These are phyloP conservation scores for Ranitomeya imitator DNA, from an alignment of 2,113 vertebrate genomes.

Conservation along the genomic window DNA sequence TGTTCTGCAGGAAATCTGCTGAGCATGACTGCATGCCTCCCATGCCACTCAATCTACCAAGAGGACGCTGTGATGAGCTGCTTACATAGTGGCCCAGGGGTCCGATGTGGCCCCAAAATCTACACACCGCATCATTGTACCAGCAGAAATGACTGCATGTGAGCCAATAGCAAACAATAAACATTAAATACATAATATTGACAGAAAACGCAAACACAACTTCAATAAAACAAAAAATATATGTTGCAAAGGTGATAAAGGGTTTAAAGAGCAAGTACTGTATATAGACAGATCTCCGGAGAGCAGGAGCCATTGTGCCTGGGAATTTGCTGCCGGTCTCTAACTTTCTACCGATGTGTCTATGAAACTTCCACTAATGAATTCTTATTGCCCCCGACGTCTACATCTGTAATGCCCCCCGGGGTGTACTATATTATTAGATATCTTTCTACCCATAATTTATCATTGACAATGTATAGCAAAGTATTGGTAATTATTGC, in stretches of 20 bases:
- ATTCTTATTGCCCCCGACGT: background rate
- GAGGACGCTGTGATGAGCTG: background rate
- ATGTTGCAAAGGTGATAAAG: background rate
- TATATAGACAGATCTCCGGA: background rate
- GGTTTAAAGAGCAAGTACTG: background rate
- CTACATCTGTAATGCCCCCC: too few species aligned
- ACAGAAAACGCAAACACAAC: background rate
- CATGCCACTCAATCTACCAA: background rate
- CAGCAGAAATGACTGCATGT: background rate
- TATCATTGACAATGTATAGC: background rate
- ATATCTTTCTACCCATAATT: background rate
- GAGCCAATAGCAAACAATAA: background rate
- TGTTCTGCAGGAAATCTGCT: constrained; percentile 5
- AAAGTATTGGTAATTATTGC: background rate
- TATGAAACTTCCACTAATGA: background rate
- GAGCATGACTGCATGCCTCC: background rate
- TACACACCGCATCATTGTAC: background rate
- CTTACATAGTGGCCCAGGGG: background rate
- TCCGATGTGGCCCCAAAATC: background rate
- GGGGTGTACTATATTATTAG: background rate
- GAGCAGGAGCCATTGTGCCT: background rate
- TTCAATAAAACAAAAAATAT: background rate
- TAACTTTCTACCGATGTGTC: background rate
- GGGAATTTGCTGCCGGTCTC: background rate
- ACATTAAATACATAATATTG: background rate